Conservation (phyloP, 2,113 vertebrate genomes). For the Mellivora capensis region DNA sequence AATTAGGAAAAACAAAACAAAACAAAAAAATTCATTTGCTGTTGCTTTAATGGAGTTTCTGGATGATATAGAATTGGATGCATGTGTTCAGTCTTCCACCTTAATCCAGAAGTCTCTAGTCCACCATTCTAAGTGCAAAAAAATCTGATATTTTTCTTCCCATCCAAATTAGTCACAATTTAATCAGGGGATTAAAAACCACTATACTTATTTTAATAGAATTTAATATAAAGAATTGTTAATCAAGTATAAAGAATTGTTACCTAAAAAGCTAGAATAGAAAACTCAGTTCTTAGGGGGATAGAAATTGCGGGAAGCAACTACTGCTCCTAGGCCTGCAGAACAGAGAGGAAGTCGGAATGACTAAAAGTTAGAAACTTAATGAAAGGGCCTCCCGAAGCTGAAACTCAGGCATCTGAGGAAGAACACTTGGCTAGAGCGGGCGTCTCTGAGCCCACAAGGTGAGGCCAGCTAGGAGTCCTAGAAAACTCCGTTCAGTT, state of each 20-base stretch:
- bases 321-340: background rate
- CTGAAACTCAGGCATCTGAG: background rate
- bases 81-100: background rate
- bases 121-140: background rate
- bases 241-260: background rate
- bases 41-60: constrained; percentile 2
- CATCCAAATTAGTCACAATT: background rate
- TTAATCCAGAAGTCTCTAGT: background rate
- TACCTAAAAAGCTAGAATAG: background rate
- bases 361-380: background rate
- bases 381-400: background rate
- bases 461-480: background rate
- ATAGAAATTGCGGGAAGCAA: background rate
- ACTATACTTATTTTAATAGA: background rate
- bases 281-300: background rate
- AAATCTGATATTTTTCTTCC: background rate
- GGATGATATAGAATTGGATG: background rate
- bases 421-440: background rate
- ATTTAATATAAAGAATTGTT: background rate
- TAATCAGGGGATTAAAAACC: background rate
- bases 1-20: too few species aligned
- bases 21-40: background rate
- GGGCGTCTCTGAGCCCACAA: too few species aligned
- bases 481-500: background rate
- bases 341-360: background rate